Evolutionary conservation across 2,113 vertebrate genomes (phyloP), one percentile per base, ranked within the genome.

Genomic region (Siphamia tubifer): DNA sequence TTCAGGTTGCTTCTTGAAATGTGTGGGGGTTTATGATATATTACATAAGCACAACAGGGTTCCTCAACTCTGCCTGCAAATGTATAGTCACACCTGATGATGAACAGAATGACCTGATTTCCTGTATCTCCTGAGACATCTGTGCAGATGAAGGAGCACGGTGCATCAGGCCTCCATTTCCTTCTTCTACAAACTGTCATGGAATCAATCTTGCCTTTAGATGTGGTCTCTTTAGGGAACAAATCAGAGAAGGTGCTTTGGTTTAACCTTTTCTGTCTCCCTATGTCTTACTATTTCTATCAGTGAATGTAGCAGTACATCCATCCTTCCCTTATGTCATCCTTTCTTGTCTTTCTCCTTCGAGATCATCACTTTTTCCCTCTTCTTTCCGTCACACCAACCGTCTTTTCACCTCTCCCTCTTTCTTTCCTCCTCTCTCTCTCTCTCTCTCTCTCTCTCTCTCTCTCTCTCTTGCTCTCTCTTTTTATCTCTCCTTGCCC

Each of bases 101-200:
- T 69, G 72, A 85, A 58, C 68, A 74, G 74, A 74, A 79, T 83
- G 85, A 90, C 89, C 88, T 88, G 85, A 79, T 88, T 91, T 84
- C 68, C 34, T 74, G 75, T 51, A 55, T 85, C 89, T 81, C 90
- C 30, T 21, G 88, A 85, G 88, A 84, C 73, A 74, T 79, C 52
- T 77, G 70, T 71, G 81, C 83, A 74, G 73, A 86, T 83, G 83
- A 87, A 89, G 87, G 77, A 78, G 76, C 24, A 20, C 35, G 10
- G 47, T 78, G 81, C 85, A 70, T 82, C 75, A 71, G 65, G 71
- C 62, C 84, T 78, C 73, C 43, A 24, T 71, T 83, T 74, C 80
- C 62, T 75, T 77, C 80, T 75, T 63, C 77, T 57, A 17, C 83
- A 81, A 60, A 81, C 85, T 89, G 88, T 87, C 88, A 90, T 65